These are phyloP conservation scores for Bolborhynchus lineola DNA, from an alignment of 2,113 vertebrate genomes.

Conservation along the genomic window DNA sequence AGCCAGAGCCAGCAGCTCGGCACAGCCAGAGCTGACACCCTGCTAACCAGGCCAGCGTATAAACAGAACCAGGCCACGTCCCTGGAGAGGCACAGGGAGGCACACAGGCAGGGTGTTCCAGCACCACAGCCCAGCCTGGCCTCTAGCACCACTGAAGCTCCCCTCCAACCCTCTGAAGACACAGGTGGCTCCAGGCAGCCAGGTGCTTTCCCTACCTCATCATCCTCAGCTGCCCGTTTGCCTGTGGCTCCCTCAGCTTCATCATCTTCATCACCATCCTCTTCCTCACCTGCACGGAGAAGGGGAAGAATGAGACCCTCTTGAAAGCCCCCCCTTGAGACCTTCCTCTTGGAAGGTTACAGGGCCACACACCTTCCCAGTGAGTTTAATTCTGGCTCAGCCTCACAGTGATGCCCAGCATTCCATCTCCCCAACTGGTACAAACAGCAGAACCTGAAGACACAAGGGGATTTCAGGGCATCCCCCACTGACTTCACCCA, in stretches of 20 bases:
- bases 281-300: conserved; percentile 82
- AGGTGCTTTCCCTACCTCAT: conserved; percentile 73
- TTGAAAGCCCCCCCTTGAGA: background rate
- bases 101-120: rapidly evolving
- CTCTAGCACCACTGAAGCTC: rapidly evolving
- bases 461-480: rapidly evolving
- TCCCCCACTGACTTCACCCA: background rate
- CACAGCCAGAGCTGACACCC: rapidly evolving
- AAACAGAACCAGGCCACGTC: background rate
- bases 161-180: background rate
- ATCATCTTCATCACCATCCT: conserved; percentile 90
- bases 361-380: background rate
- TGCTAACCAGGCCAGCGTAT: background rate
- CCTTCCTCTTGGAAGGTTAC: background rate
- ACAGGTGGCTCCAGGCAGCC: rapidly evolving
- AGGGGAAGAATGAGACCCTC: background rate
- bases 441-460: background rate
- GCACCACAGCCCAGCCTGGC: background rate
- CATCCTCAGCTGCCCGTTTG: conserved; percentile 92
- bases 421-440: background rate
- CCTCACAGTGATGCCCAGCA: rapidly evolving
- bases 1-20: rapidly evolving
- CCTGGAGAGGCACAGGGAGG: rapidly evolving
- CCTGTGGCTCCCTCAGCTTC: conserved; percentile 86
- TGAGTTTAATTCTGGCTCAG: background rate